phyloP scores from a whole-genome alignment of 2,888 invertebrate species.

The Pseudococcus longispinus region DNA sequence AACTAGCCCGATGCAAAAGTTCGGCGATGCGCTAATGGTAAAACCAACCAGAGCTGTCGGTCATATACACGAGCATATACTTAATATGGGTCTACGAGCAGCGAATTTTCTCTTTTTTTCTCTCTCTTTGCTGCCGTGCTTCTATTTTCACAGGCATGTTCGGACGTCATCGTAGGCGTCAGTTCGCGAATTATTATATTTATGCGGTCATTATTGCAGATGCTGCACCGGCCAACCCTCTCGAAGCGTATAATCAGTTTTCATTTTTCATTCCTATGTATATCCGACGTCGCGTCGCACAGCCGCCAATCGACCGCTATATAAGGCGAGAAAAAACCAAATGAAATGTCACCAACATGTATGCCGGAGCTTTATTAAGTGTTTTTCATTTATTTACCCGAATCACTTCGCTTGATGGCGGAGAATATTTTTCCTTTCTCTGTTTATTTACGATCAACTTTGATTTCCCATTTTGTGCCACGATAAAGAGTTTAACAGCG shows the following conservation, averaged over 20 bases:
- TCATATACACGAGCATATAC: not conserved
- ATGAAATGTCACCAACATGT: constrained; percentile 39
- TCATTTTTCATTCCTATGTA: constrained; percentile 17
- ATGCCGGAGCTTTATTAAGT: constrained; percentile 11
- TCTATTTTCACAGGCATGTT: not conserved
- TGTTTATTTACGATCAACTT: not conserved
- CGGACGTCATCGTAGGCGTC: not conserved
- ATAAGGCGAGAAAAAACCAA: constrained; percentile 8
- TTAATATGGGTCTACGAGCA: not conserved
- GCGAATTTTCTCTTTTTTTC: constrained; percentile 18
- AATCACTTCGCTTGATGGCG: not conserved
- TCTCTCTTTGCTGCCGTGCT: not conserved
- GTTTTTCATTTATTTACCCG: constrained; percentile 30
- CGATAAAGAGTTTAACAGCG: not conserved
- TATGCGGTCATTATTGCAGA: constrained; percentile 35
- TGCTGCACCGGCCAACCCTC: not conserved
- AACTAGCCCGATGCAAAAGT: not conserved
- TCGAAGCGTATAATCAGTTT: constrained; percentile 24
- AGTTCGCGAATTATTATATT: constrained; percentile 2
- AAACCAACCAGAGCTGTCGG: not conserved
- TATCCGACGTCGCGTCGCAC: not conserved
- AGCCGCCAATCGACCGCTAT: not conserved
- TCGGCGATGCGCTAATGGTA: not conserved
- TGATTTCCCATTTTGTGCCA: not conserved
- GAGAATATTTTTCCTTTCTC: not conserved